These are phyloP conservation scores for Menura novaehollandiae DNA, from an alignment of 2,113 vertebrate species.

Conservation along the genomic window DNA sequence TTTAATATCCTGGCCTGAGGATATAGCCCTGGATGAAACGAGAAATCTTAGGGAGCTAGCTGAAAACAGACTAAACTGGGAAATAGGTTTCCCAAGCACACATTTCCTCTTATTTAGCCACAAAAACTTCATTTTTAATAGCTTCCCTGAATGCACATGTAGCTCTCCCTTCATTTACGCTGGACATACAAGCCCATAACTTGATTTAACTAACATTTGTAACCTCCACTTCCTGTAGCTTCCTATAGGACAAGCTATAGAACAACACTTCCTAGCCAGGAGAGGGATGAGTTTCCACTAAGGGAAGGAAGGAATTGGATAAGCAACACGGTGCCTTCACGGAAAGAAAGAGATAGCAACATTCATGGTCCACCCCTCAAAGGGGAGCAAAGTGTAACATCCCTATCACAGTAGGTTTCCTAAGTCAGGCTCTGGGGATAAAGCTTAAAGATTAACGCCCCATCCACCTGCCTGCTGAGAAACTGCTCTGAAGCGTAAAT, in stretches of 20 bases:
- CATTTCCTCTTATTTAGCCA: not conserved
- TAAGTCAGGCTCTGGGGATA: not conserved
- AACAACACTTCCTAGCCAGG: not conserved
- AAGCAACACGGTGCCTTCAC: not conserved
- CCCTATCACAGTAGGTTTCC: not conserved
- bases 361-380: fast-evolving
- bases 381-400: not conserved
- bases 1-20: not conserved
- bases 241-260: not conserved
- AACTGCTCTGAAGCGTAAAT: not conserved
- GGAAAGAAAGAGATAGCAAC: not conserved
- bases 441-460: not conserved
- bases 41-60: not conserved
- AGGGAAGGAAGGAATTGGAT: not conserved
- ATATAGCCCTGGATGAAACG: not conserved
- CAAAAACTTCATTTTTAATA: not conserved
- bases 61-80: not conserved
- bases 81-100: not conserved
- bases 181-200: not conserved
- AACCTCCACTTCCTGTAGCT: not conserved
- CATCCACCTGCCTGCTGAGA: not conserved
- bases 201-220: not conserved
- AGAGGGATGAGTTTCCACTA: not conserved
- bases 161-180: not conserved
- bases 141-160: not conserved